phyloP scores from a whole-genome alignment of 2,888 invertebrate genomes.

The Gandaritis pyraliata region DNA sequence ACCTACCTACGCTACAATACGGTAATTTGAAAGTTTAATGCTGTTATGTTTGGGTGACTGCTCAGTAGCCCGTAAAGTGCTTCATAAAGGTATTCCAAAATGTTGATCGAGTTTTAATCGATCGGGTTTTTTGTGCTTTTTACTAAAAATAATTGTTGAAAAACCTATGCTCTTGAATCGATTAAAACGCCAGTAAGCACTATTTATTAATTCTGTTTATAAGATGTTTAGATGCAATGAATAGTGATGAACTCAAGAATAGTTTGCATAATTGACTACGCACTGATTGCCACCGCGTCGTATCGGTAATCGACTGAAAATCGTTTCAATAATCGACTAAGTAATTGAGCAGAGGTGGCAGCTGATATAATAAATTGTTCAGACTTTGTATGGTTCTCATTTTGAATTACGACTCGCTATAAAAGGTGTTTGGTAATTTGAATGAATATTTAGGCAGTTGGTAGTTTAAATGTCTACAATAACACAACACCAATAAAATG shows the following conservation, averaged over 20 bases:
- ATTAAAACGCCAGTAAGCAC: too few relatives aligned
- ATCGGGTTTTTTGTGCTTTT: too few relatives aligned
- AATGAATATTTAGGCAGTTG: too few relatives aligned
- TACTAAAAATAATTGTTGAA: too few relatives aligned
- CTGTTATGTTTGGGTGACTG: background rate
- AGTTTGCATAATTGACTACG: conserved; percentile 26
- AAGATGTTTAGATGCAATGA: background rate
- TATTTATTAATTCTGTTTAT: background rate
- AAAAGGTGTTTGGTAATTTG: too few relatives aligned
- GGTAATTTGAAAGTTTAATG: conserved; percentile 17
- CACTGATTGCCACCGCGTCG: conserved; percentile 14
- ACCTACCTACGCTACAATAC: conserved; percentile 1
- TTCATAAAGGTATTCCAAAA: too few relatives aligned
- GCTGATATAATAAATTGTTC: background rate
- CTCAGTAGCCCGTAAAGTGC: too few relatives aligned
- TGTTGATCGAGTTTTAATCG: too few relatives aligned
- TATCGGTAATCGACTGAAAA: conserved; percentile 15
- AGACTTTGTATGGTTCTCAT: background rate
- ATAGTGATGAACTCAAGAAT: conserved; percentile 23
- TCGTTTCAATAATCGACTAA: conserved; percentile 15
- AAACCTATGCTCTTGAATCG: too few relatives aligned
- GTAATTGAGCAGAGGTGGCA: background rate
- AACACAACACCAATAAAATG: too few relatives aligned
- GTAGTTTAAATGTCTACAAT: too few relatives aligned
- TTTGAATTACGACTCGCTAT: too few relatives aligned